These are phyloP conservation scores for Poeciliopsis paucimaculata DNA, from an alignment of 2,797 vertebrate species.

Conservation along the genomic window DNA sequence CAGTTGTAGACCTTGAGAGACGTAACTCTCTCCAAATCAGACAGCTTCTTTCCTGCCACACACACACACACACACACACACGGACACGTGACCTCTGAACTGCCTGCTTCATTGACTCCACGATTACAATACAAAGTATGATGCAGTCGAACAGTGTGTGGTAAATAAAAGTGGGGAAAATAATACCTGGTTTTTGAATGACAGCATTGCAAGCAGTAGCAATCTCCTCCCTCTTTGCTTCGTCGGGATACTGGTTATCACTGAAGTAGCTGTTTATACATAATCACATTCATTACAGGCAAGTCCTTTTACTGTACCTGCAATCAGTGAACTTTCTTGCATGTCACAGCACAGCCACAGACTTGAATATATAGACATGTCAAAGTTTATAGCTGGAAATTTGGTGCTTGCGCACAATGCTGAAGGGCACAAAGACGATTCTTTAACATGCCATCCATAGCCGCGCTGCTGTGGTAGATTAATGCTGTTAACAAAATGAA, in stretches of 20 bases:
- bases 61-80: conserved; percentile 22
- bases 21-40: conserved; percentile 96
- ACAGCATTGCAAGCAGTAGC: conserved; percentile 97
- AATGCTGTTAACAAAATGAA: too few relatives aligned
- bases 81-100: background rate
- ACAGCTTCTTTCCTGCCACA: conserved; percentile 91
- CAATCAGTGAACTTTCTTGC: background rate
- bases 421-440: too few relatives aligned
- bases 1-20: conserved; percentile 99
- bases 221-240: conserved; percentile 97
- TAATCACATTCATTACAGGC: background rate
- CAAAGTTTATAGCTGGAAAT: too few relatives aligned
- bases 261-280: conserved; percentile 89
- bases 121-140: background rate
- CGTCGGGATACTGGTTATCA: conserved; percentile 98
- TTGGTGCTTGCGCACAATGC: too few relatives aligned
- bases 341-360: background rate
- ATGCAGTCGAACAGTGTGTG: background rate
- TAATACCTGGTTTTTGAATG: conserved; percentile 95
- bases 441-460: too few relatives aligned
- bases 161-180: background rate
- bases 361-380: background rate
- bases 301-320: background rate
- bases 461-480: too few relatives aligned
- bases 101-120: background rate